Evolutionary conservation across 2,113 vertebrate species (phyloP), one percentile per base, ranked within the genome.

Genomic region (Zapus hudsonius): DNA sequence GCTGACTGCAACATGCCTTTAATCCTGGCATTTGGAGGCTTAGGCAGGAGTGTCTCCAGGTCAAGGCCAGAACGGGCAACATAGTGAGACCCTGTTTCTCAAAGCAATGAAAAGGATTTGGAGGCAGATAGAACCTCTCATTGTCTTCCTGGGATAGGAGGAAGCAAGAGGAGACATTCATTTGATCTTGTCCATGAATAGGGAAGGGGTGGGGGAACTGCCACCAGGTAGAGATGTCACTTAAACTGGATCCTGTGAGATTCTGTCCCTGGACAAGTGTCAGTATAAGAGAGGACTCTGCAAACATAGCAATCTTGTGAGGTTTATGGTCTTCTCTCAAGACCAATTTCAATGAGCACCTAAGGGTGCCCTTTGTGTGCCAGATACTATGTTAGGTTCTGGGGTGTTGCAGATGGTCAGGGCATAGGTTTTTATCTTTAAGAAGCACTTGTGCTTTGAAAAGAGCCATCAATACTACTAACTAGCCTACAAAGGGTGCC

Each of bases 291-390:
- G 47, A 79, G 19, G 38, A 31, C 47, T 61, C 70, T 67, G 66
- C 27, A 74, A 74, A 75, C 17, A 85, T 3, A 31, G 33, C 57
- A 10, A 5, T n/a, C 16, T 40, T 31, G 69, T 0, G 27, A 47
- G 20, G 17, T 1, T 22, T 19, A 1, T 19, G 8, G 10, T 80
- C 10, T 64, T 72, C 27, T 92, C 27, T 31, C 57, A 22, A 61
- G 3, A 67, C 38, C 55, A 31, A 55, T 29, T 57, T 78, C 64
- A 23, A 29, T 19, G 44, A 66, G 76, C 6, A 22, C 27, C 57
- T 23, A 0, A 7, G 31, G 31, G 5, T 57, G 36, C 25, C 27
- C 0, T 33, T 33, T 3, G 1, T 3, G n/a, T n/a, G n/a, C n/a
- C n/a, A n/a, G n/a, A n/a, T n/a, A n/a, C n/a, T n/a, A n/a, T n/a